These are phyloP conservation scores for Mycetomoellerius zeteki DNA, from an alignment of 1,140 invertebrate genomes.

Conservation along the genomic window DNA sequence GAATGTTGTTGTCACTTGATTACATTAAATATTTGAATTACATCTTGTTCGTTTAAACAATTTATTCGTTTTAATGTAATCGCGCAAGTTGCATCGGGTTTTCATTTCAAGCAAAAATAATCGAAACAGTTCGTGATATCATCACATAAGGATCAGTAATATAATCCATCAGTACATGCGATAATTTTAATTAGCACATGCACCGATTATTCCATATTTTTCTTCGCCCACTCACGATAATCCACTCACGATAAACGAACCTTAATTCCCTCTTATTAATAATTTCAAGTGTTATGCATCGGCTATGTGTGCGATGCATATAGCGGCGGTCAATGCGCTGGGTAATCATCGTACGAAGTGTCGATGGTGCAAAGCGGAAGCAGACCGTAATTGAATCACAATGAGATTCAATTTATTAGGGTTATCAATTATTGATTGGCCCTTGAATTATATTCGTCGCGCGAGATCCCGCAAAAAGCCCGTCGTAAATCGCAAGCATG, in stretches of 20 bases:
- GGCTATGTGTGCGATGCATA: background rate
- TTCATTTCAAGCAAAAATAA: slow-evolving; percentile 42
- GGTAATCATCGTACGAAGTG: slow-evolving; percentile 61
- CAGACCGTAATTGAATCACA: slow-evolving; percentile 65
- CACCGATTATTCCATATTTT: slow-evolving; percentile 34
- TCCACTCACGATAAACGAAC: background rate
- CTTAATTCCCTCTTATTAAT: slow-evolving; percentile 36
- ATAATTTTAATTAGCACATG: background rate
- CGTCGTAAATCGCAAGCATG: slow-evolving; percentile 37
- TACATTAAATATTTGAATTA: slow-evolving; percentile 19
- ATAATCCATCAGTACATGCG: background rate
- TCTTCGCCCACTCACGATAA: background rate
- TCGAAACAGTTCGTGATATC: background rate
- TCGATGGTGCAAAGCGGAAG: slow-evolving; percentile 74
- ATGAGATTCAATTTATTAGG: slow-evolving; percentile 76
- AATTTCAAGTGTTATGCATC: slow-evolving; percentile 8
- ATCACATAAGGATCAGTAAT: background rate
- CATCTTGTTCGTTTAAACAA: slow-evolving; percentile 21
- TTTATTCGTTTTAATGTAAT: slow-evolving; percentile 30
- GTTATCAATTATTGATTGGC: slow-evolving; percentile 55
- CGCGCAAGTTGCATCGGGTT: slow-evolving; percentile 6
- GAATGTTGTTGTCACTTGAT: background rate
- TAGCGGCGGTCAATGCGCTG: background rate
- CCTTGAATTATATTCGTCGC: slow-evolving; percentile 52
- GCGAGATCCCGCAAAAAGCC: slow-evolving; percentile 49